Percentiles rank a stretch among this genome's conserved stretches.
phyloP scores from a whole-genome alignment of 2,888 invertebrate species.

The Dorcus parallelipipedus region DNA sequence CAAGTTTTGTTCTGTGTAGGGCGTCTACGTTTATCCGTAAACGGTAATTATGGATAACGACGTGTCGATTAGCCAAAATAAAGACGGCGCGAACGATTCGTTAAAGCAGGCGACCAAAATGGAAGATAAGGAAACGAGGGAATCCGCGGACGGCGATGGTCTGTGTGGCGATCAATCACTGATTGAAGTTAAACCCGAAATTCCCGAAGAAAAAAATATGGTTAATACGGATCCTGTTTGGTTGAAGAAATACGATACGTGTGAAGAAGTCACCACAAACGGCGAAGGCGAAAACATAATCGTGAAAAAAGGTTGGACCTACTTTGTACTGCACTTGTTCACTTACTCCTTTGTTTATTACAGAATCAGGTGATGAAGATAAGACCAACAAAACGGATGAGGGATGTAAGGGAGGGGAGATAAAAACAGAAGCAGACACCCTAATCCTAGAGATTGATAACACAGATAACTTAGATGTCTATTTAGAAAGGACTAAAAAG shows the following conservation, averaged over 20 bases:
- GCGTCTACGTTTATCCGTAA: neutral
- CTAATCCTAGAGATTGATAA: conserved; percentile 12
- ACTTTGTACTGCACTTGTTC: no score
- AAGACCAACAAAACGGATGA: neutral
- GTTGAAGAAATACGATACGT: neutral
- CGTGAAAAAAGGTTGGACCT: neutral
- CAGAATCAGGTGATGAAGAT: conserved; percentile 3
- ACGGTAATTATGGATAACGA: conserved; percentile 8
- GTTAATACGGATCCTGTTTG: neutral
- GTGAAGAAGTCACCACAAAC: neutral
- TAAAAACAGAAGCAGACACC: conserved; percentile 11
- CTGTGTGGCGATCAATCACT: neutral
- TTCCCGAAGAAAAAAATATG: neutral
- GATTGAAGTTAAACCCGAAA: conserved; percentile 2
- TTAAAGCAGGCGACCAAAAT: neutral
- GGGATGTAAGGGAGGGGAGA: conserved; percentile 4
- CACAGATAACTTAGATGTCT: conserved; percentile 15
- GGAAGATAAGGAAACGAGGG: neutral
- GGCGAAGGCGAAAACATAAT: neutral
- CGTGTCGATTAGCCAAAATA: conserved; percentile 3
- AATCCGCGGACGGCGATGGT: conserved; percentile 1
- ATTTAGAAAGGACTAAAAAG: conserved; percentile 10
- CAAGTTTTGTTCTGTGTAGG: neutral
- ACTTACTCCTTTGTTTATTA: conserved; percentile 6
- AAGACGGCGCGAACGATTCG: neutral